Conservation (phyloP, 2,113 vertebrate species). For the Nipponia nippon region DNA sequence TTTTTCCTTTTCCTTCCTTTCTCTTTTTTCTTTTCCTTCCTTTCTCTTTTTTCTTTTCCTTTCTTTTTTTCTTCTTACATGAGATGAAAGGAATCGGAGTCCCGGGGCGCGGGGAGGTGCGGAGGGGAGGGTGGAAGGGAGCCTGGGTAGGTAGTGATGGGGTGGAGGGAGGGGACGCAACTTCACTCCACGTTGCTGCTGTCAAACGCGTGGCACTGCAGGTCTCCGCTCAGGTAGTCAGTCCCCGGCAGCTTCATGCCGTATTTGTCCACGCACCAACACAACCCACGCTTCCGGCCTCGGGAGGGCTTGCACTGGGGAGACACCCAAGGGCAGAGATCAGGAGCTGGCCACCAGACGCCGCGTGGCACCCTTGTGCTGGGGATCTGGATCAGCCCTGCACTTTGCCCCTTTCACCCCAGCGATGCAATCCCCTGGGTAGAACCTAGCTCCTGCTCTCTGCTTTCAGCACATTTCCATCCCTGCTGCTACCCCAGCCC, state of each 20-base stretch:
- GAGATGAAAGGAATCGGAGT: constrained; percentile 79
- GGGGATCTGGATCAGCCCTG: not conserved
- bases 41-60: constrained; percentile 51
- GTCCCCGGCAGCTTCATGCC: constrained; percentile 93
- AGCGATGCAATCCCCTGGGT: not conserved
- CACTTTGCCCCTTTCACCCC: not conserved
- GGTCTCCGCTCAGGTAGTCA: constrained; percentile 89
- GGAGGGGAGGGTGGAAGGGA: constrained; percentile 71
- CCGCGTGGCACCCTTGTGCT: accelerated
- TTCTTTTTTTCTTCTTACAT: constrained; percentile 68
- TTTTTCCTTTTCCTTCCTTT: not conserved
- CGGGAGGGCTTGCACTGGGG: constrained; percentile 94
- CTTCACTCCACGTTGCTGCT: constrained; percentile 92
- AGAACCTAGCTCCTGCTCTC: not conserved
- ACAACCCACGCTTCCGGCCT: constrained; percentile 94
- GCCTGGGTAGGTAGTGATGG: constrained; percentile 66
- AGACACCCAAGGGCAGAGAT: constrained; percentile 1
- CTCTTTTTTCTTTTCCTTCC: not conserved
- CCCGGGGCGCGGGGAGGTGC: constrained; percentile 63
- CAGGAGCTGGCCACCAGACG: not conserved
- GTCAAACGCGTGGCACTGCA: constrained; percentile 95
- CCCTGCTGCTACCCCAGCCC: not conserved
- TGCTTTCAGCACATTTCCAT: not conserved
- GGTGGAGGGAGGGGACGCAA: constrained; percentile 55
- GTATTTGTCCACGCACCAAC: constrained; percentile 99